Base-by-base conservation (phyloP, 2,888 invertebrate species). In the Cenopis cana region DNA sequence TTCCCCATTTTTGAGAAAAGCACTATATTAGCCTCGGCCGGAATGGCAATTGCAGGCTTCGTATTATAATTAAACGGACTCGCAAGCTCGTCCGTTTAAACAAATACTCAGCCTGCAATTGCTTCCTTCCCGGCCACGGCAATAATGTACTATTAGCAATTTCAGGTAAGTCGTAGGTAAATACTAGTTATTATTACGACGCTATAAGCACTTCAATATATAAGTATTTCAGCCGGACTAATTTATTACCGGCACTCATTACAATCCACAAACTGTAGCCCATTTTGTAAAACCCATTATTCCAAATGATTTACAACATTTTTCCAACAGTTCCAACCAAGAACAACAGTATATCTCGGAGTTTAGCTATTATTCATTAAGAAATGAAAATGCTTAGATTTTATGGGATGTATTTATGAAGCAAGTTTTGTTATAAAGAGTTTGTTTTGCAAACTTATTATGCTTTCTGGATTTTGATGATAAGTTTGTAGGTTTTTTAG, bases 331-430 rank as follows among this genome's bases (percentile, higher is more conserved):
- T 50, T 50, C 52, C 18, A 52, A 18, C 36, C 65, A 74, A 75
- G 64, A 74, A 74, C 75, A 76, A 74, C 75, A 60, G 69, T 76
- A 73, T 49, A 73, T 73, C 60, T 41, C 41, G 36, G 85, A 85
- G 77, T 85, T 84, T 71, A 61, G 70, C 81, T 78, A 79, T 90
- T 82, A 79, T 80, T 87, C 85, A 83, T 77, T 74, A 75, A 78
- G 61, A 46, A 57, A 75, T 76, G 77, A 80, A 80, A 73, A 78
- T 77, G 75, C 85, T 78, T 88, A 88, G 85, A 86, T 83, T 82
- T 75, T 65, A 41, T 52, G 62, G 11, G 85, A 82, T 78, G 77
- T 86, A 87, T 87, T 88, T 87, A 88, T 85, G 85, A 76, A 80
- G 74, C 73, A 78, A 79, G 79, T 81, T 80, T 74, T 10, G 70